phyloP scores from a whole-genome alignment of 2,113 vertebrate genomes.

The Saguinus midas region DNA sequence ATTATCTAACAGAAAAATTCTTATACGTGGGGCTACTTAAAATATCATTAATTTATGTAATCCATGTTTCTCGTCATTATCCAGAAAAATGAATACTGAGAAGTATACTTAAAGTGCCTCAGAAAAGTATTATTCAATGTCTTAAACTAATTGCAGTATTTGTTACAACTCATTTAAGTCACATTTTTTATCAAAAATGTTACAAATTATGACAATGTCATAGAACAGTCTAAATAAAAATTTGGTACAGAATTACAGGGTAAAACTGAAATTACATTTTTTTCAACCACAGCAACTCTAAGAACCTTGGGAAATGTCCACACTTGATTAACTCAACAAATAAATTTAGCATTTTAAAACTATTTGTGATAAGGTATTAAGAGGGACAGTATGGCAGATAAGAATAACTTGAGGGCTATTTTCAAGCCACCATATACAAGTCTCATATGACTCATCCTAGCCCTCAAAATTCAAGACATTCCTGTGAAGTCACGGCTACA shows the following conservation, averaged over 20 bases:
- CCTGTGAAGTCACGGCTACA: background rate
- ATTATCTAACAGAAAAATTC: background rate
- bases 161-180: conserved; percentile 5
- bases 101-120: background rate
- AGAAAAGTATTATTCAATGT: background rate
- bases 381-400: background rate
- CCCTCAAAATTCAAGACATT: conserved; percentile 29
- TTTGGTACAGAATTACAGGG: background rate
- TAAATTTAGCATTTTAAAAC: conserved; percentile 29
- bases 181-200: background rate
- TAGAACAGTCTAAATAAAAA: conserved; percentile 21
- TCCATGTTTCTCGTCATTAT: background rate
- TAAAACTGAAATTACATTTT: background rate
- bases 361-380: background rate
- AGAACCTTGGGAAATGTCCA: background rate
- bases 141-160: background rate
- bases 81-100: background rate
- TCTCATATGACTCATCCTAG: background rate
- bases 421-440: background rate
- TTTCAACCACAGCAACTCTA: background rate
- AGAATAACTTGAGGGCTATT: background rate
- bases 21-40: background rate
- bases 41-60: background rate
- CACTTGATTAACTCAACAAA: conserved; percentile 18
- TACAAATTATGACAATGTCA: background rate